phyloP scores from a whole-genome alignment of 2,113 vertebrate genomes.

The Cisticola juncidis region DNA sequence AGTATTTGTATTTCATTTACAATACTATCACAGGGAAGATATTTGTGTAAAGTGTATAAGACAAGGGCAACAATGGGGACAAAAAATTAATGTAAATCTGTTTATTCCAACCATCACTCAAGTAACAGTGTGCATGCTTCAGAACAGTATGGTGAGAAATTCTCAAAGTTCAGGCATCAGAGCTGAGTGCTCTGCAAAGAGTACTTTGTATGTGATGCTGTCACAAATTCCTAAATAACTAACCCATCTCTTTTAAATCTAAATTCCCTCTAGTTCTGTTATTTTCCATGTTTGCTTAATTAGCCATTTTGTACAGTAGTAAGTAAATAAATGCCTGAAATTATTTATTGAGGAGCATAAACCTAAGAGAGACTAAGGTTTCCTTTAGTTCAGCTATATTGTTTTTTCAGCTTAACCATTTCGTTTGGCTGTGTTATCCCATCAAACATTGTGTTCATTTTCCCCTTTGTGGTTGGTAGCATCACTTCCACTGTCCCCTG shows the following conservation, averaged over 20 bases:
- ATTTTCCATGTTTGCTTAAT: neutral
- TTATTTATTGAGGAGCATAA: neutral
- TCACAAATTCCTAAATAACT: neutral
- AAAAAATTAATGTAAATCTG: neutral
- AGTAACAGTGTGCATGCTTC: neutral
- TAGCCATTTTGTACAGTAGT: neutral
- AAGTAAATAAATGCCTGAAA: neutral
- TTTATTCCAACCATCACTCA: neutral
- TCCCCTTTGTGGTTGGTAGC: neutral
- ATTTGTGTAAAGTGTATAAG: neutral
- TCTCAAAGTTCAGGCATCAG: neutral
- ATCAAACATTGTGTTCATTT: neutral
- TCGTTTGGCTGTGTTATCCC: neutral
- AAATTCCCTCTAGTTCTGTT: neutral
- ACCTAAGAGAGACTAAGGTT: neutral
- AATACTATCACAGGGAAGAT: neutral
- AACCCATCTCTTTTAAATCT: neutral
- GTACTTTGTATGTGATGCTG: neutral
- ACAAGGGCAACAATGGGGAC: neutral
- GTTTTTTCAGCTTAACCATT: neutral
- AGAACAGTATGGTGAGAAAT: neutral
- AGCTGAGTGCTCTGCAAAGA: neutral
- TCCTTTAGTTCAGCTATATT: neutral
- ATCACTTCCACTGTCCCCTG: neutral
- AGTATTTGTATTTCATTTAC: neutral